Conservation (phyloP, 2,113 vertebrate genomes). For the Stegastes partitus region DNA sequence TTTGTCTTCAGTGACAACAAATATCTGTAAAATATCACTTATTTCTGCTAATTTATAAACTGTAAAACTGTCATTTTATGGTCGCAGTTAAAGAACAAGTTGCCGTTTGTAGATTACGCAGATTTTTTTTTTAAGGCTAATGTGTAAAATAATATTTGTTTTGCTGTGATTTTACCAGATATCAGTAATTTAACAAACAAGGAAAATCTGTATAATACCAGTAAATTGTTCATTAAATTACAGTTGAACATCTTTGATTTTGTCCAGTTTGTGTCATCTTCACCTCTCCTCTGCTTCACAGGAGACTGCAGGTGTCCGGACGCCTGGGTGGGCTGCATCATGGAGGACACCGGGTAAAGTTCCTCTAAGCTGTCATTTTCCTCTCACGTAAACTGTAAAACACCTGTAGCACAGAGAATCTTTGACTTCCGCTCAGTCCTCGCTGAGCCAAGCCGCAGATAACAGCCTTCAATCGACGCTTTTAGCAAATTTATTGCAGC, state of each 20-base stretch:
- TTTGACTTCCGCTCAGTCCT: constrained; percentile 15
- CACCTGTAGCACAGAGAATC: constrained; percentile 32
- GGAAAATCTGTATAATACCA: too few species aligned
- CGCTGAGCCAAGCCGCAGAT: constrained; percentile 11
- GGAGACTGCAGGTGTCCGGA: constrained; percentile 95
- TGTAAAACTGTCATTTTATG: too few species aligned
- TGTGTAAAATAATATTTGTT: too few species aligned
- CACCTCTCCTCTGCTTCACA: constrained; percentile 58
- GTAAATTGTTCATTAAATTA: too few species aligned
- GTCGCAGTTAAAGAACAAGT: too few species aligned
- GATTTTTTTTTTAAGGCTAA: too few species aligned
- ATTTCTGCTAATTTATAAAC: too few species aligned
- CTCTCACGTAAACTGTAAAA: constrained; percentile 39
- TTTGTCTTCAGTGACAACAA: too few species aligned
- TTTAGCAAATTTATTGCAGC: constrained; percentile 10
- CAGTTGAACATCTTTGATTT: not conserved
- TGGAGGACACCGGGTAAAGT: constrained; percentile 96
- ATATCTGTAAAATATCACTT: too few species aligned
- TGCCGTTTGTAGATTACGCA: too few species aligned
- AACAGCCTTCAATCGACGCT: constrained; percentile 19
- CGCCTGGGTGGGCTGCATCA: constrained; percentile 95
- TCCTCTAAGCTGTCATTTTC: constrained; percentile 13
- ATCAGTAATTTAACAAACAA: too few species aligned
- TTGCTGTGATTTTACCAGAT: too few species aligned
- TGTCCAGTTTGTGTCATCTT: not conserved